A percentile compares a stretch with the other conserved stretches of the same genome.
Evolutionary conservation across 2,888 invertebrate species (phyloP).

Genomic region (Caenorhabditis wallacei): DNA sequence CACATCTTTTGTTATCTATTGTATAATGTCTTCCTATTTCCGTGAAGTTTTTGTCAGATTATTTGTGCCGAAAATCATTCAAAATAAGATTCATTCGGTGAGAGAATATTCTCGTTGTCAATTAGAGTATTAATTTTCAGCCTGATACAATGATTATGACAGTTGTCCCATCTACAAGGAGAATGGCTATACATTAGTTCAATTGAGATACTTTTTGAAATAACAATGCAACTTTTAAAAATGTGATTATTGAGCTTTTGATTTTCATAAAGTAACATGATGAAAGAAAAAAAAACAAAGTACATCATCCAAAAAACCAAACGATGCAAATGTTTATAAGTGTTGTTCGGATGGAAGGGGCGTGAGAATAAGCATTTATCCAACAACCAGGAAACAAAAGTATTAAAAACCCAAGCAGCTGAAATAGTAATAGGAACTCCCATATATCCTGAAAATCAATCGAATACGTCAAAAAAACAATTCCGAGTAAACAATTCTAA

Average conservation of each 20-base stretch:
- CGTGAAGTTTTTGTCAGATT: conserved; percentile 10
- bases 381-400: neutral
- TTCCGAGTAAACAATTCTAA: neutral
- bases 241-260: no score
- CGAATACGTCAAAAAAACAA: conserved; percentile 3
- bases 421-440: no score
- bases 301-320: no score
- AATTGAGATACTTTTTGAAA: no score
- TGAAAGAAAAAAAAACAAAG: no score
- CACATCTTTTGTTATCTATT: conserved; percentile 30
- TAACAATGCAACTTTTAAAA: no score
- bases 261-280: no score
- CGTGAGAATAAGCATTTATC: neutral
- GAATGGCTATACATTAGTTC: neutral
- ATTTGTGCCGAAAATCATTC: conserved; percentile 12
- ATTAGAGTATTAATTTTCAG: neutral
- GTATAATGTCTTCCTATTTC: conserved; percentile 31
- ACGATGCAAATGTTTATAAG: no score
- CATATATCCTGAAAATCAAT: conserved; percentile 7
- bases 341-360: no score
- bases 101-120: neutral
- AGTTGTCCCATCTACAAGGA: neutral
- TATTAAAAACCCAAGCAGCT: neutral
- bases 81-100: conserved; percentile 10
- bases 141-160: conserved; percentile 1